phyloP scores from a whole-genome alignment of 35 echinoderm and acorn worm species.

The Heliocidaris erythrogramma region DNA sequence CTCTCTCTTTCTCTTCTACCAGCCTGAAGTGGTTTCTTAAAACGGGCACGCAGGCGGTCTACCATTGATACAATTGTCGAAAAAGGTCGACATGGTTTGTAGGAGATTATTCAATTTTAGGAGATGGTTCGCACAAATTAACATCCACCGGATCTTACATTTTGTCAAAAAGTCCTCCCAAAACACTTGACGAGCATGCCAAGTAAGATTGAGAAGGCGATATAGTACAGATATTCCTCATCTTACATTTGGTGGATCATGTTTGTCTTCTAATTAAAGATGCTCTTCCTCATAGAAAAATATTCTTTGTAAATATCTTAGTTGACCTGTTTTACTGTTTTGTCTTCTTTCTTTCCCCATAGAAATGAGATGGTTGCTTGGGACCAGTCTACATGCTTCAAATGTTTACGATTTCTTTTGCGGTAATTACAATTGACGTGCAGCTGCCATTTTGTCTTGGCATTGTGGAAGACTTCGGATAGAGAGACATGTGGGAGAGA shows the following conservation, averaged over 20 bases:
- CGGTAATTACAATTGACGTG: too few species aligned
- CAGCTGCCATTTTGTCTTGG: too few species aligned
- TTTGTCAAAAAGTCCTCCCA: background rate
- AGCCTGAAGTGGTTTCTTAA: background rate
- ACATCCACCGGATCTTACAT: background rate
- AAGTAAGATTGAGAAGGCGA: background rate
- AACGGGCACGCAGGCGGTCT: conserved; percentile 3
- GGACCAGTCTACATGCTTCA: background rate
- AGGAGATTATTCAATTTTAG: conserved; percentile 34
- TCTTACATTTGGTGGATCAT: background rate
- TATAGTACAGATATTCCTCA: background rate
- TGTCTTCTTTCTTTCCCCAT: background rate
- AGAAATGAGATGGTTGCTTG: background rate
- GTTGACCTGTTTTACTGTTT: background rate
- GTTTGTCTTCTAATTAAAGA: background rate
- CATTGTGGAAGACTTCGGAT: too few species aligned
- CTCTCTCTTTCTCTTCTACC: background rate
- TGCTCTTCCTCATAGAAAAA: background rate
- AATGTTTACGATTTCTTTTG: too few species aligned
- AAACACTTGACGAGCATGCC: background rate
- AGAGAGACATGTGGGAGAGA: too few species aligned
- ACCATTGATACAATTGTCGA: conserved; percentile 34
- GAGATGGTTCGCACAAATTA: conserved; percentile 14
- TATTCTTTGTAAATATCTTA: too few species aligned
- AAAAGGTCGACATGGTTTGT: conserved; percentile 38